Evolutionary conservation across 2,113 vertebrate species (phyloP).

Genomic region (Anarhynchus alexandrinus): DNA sequence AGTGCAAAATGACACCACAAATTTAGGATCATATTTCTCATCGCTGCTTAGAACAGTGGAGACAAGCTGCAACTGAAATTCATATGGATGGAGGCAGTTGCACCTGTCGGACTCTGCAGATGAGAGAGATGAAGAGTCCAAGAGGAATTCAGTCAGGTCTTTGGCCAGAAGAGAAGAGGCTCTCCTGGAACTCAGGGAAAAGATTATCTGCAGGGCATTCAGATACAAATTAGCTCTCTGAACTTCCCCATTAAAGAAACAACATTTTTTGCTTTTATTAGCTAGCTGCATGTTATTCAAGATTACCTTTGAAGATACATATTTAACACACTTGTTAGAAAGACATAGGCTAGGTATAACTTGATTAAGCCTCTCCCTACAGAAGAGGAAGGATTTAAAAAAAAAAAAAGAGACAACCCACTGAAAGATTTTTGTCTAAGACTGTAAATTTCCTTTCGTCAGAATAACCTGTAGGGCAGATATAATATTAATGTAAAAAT

Average conservation of each 20-base stretch:
- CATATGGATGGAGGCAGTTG: neutral
- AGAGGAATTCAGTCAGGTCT: neutral
- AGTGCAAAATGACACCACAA: neutral
- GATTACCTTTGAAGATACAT: neutral
- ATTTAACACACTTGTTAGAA: neutral
- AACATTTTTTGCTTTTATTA: neutral
- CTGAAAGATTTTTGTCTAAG: neutral
- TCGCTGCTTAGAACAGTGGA: neutral
- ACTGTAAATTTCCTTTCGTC: neutral
- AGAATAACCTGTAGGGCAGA: slow-evolving; percentile 32
- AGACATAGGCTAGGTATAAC: neutral
- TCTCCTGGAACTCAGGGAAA: neutral
- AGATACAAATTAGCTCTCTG: neutral
- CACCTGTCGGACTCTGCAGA: neutral
- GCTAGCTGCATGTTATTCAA: neutral
- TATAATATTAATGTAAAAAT: slow-evolving; percentile 38
- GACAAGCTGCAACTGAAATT: neutral
- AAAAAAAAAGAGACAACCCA: neutral
- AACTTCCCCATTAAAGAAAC: neutral
- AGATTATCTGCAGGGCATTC: neutral
- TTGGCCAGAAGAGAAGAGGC: neutral
- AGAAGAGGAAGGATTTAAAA: neutral
- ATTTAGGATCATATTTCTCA: neutral
- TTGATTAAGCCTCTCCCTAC: neutral
- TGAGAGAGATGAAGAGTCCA: neutral